A percentile compares a stretch with the other conserved stretches of the same genome.
These are phyloP conservation scores for Halocynthia roretzi DNA, from an alignment of 23 tunicate species.

Conservation along the genomic window DNA sequence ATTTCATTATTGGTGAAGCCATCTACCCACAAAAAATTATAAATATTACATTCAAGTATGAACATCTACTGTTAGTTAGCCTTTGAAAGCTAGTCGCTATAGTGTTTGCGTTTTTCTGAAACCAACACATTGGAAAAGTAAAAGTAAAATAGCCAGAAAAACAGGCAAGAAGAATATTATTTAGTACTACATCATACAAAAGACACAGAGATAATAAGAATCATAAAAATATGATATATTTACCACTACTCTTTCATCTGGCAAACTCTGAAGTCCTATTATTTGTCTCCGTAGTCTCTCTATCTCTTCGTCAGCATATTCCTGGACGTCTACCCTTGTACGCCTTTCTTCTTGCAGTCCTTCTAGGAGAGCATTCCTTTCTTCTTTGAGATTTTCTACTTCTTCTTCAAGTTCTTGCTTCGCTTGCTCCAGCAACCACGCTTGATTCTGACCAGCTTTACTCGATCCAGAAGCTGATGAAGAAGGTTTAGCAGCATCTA, in stretches of 20 bases:
- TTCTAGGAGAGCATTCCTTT: conserved; percentile 12
- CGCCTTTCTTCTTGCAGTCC: conserved; percentile 15
- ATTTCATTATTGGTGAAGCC: too few relatives aligned
- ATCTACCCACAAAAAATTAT: too few relatives aligned
- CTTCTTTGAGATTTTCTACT: conserved; percentile 23
- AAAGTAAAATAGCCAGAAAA: too few relatives aligned
- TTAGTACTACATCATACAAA: not conserved
- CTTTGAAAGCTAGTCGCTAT: too few relatives aligned
- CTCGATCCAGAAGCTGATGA: too few relatives aligned
- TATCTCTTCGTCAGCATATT: conserved; percentile 54
- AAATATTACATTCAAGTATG: too few relatives aligned
- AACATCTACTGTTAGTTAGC: too few relatives aligned
- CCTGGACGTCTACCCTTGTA: conserved; percentile 41
- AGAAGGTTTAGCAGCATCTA: too few relatives aligned
- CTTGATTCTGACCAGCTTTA: too few relatives aligned
- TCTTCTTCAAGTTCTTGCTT: conserved; percentile 10
- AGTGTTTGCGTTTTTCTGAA: too few relatives aligned
- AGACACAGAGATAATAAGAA: not conserved
- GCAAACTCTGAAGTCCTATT: not conserved
- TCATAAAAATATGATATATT: not conserved
- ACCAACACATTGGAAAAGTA: too few relatives aligned
- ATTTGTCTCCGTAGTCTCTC: conserved; percentile 38
- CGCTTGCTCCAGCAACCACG: not conserved
- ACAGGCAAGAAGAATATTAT: not conserved
- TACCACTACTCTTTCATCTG: not conserved